phyloP scores from a whole-genome alignment of 1,140 invertebrate species.

The Gryon sp. region DNA sequence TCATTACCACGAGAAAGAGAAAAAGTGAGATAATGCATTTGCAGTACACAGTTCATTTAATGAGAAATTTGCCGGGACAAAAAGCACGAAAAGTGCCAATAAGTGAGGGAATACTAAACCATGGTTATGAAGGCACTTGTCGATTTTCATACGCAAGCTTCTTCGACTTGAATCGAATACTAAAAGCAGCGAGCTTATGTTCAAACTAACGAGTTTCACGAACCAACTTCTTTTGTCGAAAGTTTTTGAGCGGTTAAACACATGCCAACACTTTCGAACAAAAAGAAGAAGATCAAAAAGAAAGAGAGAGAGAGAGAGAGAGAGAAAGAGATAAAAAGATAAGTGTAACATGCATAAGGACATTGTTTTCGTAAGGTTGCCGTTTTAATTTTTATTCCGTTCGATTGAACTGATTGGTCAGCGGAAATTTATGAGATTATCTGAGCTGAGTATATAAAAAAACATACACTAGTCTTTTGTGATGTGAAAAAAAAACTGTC shows the following conservation, averaged over 20 bases:
- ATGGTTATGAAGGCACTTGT: slow-evolving; percentile 36
- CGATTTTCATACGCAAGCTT: slow-evolving; percentile 36
- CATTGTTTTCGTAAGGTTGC: too few species aligned
- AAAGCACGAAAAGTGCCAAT: slow-evolving; percentile 20
- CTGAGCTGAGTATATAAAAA: too few species aligned
- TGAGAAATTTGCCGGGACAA: slow-evolving; percentile 3
- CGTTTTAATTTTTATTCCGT: too few species aligned
- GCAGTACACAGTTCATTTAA: not conserved
- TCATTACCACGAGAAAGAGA: too few species aligned
- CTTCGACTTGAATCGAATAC: slow-evolving; percentile 27
- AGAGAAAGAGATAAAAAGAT: too few species aligned
- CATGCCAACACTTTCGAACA: slow-evolving; percentile 28
- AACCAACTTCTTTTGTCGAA: slow-evolving; percentile 49
- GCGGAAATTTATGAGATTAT: too few species aligned
- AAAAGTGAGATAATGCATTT: not conserved
- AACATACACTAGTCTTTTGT: too few species aligned
- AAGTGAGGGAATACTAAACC: slow-evolving; percentile 22
- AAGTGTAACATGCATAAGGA: too few species aligned
- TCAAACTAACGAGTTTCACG: slow-evolving; percentile 39
- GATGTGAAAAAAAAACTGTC: too few species aligned
- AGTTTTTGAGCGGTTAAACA: slow-evolving; percentile 36
- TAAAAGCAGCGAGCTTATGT: slow-evolving; percentile 18
- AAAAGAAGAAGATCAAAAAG: too few species aligned
- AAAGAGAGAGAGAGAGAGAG: too few species aligned
- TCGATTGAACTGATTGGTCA: too few species aligned